phyloP scores from a whole-genome alignment of 1,140 invertebrate genomes.

The Archivesica marissinica region DNA sequence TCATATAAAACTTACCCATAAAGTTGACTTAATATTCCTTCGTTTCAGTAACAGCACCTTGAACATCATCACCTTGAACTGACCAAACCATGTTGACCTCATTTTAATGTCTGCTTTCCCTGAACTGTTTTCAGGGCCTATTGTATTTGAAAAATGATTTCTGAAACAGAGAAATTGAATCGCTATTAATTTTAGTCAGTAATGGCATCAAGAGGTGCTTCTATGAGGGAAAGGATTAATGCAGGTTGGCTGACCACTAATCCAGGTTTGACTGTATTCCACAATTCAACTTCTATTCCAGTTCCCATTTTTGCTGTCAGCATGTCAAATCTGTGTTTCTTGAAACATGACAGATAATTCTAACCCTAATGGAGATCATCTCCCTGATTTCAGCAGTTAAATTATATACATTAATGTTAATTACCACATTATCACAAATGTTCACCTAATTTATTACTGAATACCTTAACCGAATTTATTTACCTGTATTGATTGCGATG shows the following conservation, averaged over 20 bases:
- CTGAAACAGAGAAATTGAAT: not conserved
- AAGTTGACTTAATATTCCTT: slow-evolving; percentile 67
- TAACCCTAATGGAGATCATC: too few relatives aligned
- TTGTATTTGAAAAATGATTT: not conserved
- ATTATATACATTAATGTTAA: too few relatives aligned
- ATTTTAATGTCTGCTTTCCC: not conserved
- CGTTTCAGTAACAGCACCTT: slow-evolving; percentile 72
- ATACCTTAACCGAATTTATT: too few relatives aligned
- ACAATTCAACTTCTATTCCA: not conserved
- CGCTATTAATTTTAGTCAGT: not conserved
- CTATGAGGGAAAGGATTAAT: not conserved
- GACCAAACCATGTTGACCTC: slow-evolving; percentile 64
- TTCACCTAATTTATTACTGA: too few relatives aligned
- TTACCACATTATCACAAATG: too few relatives aligned
- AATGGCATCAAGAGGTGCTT: too few relatives aligned
- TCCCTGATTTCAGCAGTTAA: too few relatives aligned
- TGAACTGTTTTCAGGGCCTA: not conserved
- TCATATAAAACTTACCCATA: slow-evolving; percentile 68
- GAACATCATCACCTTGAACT: slow-evolving; percentile 73
- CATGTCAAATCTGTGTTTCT: too few relatives aligned
- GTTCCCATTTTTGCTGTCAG: too few relatives aligned
- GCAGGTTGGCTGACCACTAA: not conserved
- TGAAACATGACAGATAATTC: too few relatives aligned
- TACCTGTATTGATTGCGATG: too few relatives aligned
- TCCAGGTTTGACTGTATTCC: not conserved